phyloP scores from a whole-genome alignment of 2,888 invertebrate species.

The Rhagophthalmus giganteus region DNA sequence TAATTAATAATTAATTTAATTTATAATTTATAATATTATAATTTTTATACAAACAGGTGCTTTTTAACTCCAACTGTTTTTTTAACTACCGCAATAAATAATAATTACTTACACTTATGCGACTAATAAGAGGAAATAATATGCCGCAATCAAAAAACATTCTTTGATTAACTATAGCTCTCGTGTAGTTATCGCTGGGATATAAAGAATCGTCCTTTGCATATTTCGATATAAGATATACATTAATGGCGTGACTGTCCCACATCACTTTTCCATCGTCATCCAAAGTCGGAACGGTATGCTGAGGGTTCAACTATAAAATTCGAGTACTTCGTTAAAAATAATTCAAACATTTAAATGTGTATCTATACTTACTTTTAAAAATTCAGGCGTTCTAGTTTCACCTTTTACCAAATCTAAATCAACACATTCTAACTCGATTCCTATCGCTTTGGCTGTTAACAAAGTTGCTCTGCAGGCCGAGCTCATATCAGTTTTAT shows the following conservation, averaged over 20 bases:
- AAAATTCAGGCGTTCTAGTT: slow-evolving; percentile 53
- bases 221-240: slow-evolving; percentile 63
- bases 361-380: too few relatives aligned
- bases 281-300: slow-evolving; percentile 64
- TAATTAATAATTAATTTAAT: too few relatives aligned
- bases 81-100: too few relatives aligned
- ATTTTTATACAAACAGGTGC: too few relatives aligned
- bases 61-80: too few relatives aligned
- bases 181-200: slow-evolving; percentile 55
- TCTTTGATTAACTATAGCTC: slow-evolving; percentile 58
- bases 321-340: too few relatives aligned
- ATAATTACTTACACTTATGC: neutral
- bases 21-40: too few relatives aligned
- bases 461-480: slow-evolving; percentile 20
- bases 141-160: slow-evolving; percentile 59
- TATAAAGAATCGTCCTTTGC: slow-evolving; percentile 58
- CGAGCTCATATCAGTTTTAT: slow-evolving; percentile 20
- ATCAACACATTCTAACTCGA: slow-evolving; percentile 37
- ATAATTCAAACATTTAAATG: too few relatives aligned
- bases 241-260: slow-evolving; percentile 68
- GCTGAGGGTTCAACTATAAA: slow-evolving; percentile 64
- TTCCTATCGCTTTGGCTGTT: slow-evolving; percentile 15
- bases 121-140: slow-evolving; percentile 46
- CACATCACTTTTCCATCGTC: slow-evolving; percentile 58
- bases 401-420: slow-evolving; percentile 52